Percentiles rank a stretch among this genome's conserved stretches.
Evolutionary conservation across 2,797 vertebrate genomes (phyloP).

Genomic region (Coracias cyanogaster): DNA sequence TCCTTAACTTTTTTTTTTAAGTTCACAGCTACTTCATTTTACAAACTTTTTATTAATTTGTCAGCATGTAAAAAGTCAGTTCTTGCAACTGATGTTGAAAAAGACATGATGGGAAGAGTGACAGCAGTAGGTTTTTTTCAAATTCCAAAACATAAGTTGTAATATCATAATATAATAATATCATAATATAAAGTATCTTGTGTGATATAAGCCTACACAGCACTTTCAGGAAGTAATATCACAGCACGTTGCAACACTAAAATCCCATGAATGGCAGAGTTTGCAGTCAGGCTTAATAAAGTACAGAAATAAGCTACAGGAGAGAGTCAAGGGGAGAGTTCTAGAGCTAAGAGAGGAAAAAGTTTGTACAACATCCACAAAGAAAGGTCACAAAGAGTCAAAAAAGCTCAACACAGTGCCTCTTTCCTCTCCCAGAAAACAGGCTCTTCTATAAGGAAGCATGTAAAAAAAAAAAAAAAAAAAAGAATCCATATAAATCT

Average conservation of each 20-base stretch:
- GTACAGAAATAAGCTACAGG: background rate
- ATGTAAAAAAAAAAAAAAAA: background rate
- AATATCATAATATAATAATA: no score
- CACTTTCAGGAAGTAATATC: background rate
- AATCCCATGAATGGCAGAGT: background rate
- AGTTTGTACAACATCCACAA: background rate
- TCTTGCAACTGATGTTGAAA: background rate
- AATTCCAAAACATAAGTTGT: background rate
- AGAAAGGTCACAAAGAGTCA: background rate
- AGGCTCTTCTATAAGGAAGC: background rate
- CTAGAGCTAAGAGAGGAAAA: background rate
- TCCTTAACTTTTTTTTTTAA: background rate
- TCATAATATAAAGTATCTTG: background rate
- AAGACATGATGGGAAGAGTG: background rate
- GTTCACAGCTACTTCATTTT: background rate
- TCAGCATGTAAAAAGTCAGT: background rate
- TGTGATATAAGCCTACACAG: background rate
- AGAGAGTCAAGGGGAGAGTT: background rate
- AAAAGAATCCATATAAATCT: background rate
- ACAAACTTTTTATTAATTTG: background rate
- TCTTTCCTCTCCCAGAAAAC: background rate
- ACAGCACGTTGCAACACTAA: background rate
- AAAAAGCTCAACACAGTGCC: background rate
- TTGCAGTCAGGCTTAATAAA: background rate
- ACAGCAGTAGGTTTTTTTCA: background rate